Conservation (phyloP, 2,797 vertebrate species). For the Falco columbarius region DNA sequence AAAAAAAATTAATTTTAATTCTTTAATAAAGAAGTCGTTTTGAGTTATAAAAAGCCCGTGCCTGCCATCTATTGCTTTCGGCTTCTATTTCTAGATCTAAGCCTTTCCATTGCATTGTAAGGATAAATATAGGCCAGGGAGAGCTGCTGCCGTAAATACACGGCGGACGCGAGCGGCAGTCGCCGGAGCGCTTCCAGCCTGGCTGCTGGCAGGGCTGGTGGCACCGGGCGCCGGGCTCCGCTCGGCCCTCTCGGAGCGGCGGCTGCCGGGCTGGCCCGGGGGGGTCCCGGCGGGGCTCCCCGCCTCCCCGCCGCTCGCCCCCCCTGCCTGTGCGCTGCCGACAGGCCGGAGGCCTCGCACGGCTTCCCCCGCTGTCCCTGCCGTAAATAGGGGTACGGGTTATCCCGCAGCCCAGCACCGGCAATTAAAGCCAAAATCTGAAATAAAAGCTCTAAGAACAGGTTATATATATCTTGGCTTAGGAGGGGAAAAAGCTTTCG, state of each 20-base stretch:
- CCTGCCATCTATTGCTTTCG: slow-evolving; percentile 34
- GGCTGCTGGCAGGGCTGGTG: neutral
- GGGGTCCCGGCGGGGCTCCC: neutral
- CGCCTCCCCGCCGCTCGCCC: neutral
- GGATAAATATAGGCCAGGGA: slow-evolving; percentile 20
- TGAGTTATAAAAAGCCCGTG: slow-evolving; percentile 18
- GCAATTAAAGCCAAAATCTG: neutral
- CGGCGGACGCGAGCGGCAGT: neutral
- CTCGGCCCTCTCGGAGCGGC: neutral
- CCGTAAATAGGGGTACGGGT: neutral
- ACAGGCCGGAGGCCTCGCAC: neutral
- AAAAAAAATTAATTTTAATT: neutral
- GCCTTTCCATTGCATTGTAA: neutral
- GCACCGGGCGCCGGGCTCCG: neutral
- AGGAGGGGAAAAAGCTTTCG: neutral
- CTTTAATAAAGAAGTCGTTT: neutral
- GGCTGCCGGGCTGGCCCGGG: neutral
- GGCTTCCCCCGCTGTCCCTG: neutral
- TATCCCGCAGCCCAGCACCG: neutral
- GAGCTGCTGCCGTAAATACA: neutral
- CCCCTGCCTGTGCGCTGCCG: neutral
- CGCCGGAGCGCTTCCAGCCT: neutral
- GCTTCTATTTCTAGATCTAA: slow-evolving; percentile 31
- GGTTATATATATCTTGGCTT: neutral
- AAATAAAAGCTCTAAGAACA: neutral